Base-by-base conservation (phyloP, 2,113 vertebrate species). In the Rhinopomastus cyanomelas region DNA sequence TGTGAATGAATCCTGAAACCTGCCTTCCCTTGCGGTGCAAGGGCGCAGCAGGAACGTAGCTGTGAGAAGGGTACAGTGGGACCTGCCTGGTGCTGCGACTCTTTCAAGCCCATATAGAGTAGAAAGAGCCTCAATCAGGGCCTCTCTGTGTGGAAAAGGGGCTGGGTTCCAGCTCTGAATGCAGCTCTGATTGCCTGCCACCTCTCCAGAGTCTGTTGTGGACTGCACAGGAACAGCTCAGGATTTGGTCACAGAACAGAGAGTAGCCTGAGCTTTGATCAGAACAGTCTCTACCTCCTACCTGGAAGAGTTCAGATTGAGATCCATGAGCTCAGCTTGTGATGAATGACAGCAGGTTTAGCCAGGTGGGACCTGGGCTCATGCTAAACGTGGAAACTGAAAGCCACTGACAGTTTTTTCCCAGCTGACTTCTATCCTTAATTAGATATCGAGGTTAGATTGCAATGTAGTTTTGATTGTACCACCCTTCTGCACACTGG, bases 1-100 rank as follows among this genome's bases (percentile, higher is more conserved):
- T 82, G 48, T 49, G 56, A 95, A 66, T 61, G 60, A 92, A 72
- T 77, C 36, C 48, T 42, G 66, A 90, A 91, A 85, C 46, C 51
- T 0, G 0, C 30, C 53, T 67, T 85, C 2, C 1, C 56, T 25
- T 42, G 12, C 46, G 61, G n/a, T 56, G 9, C 59, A 82, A 72
- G 55, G 17, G 42, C 4, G 21, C 36, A 75, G 51, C 29, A 65
- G 49, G 34, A 32, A 13, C 6, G 2, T 3, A 34, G 27, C 32
- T 88, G 53, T 36, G 66, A 34, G 34, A 25, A 78, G 36, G 30
- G 5, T 29, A 64, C 1, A 1, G 73, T 53, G 52, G 61, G 29
- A 82, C 13, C 2, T 0, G 8, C 27, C 51, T 42, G 55, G 25
- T 61, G 59, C 51, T 32, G 22, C 5, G 61, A 69, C 34, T 9